phyloP scores from a whole-genome alignment of 2,888 invertebrate species.

The Griposia aprilina region DNA sequence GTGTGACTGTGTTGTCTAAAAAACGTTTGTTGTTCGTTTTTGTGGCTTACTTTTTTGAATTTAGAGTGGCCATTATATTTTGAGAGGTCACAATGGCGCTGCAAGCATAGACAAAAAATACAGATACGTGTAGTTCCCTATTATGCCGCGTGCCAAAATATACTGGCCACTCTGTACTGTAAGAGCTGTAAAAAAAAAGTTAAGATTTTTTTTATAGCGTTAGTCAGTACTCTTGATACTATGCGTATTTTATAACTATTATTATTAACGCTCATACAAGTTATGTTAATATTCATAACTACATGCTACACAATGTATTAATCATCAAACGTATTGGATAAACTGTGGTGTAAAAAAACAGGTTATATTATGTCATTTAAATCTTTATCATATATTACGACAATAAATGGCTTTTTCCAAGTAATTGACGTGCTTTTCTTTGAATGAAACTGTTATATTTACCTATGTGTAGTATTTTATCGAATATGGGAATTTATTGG shows the following conservation, averaged over 20 bases:
- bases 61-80: slow-evolving; percentile 3
- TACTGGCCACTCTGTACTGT: neutral
- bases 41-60: slow-evolving; percentile 2
- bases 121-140: neutral
- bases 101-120: neutral
- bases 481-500: neutral
- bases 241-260: neutral
- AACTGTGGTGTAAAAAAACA: slow-evolving; percentile 23
- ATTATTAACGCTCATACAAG: slow-evolving; percentile 6
- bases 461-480: neutral
- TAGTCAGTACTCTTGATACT: neutral
- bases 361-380: slow-evolving; percentile 29
- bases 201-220: slow-evolving; percentile 16
- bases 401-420: slow-evolving; percentile 34
- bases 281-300: slow-evolving; percentile 4
- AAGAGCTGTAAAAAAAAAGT: neutral
- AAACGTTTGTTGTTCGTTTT: slow-evolving; percentile 20
- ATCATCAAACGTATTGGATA: slow-evolving; percentile 18
- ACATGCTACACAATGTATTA: slow-evolving; percentile 33
- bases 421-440: slow-evolving; percentile 45
- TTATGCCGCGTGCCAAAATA: slow-evolving; percentile 8
- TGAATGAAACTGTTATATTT: slow-evolving; percentile 28
- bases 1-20: slow-evolving; percentile 29
- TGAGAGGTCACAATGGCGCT: slow-evolving; percentile 14
- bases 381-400: slow-evolving; percentile 15